Conservation (phyloP, 1,140 invertebrate species). For the Belonocnema kinseyi region DNA sequence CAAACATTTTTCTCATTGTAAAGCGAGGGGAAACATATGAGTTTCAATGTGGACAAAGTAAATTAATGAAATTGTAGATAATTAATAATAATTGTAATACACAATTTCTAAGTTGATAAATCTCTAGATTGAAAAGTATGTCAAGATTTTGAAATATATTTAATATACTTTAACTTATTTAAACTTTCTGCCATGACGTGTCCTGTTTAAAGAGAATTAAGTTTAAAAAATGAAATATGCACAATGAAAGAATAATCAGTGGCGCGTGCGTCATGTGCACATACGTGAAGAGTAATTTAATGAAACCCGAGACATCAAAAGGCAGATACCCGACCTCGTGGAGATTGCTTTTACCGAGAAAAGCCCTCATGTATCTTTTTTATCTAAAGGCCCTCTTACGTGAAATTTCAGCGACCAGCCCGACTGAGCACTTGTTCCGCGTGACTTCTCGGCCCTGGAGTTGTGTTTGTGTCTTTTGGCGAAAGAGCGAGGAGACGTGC, state of each 20-base stretch:
- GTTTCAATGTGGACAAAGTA: no score
- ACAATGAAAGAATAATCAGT: background rate
- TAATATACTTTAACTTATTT: no score
- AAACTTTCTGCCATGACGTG: no score
- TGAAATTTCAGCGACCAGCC: constrained; percentile 37
- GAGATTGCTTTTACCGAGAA: constrained; percentile 13
- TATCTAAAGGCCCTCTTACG: constrained; percentile 36
- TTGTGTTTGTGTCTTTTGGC: constrained; percentile 15
- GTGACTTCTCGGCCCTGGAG: constrained; percentile 46
- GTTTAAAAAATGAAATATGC: no score
- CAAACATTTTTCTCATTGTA: no score
- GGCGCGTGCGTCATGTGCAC: background rate
- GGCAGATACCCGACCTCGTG: constrained; percentile 27
- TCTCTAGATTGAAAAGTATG: no score
- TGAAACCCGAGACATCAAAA: constrained; percentile 53
- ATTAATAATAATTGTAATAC: no score
- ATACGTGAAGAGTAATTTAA: constrained; percentile 42
- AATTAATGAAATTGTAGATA: no score
- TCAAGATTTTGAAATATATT: no score
- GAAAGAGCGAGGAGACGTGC: constrained; percentile 24
- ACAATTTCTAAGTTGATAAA: no score
- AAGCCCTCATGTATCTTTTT: constrained; percentile 40
- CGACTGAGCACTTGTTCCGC: constrained; percentile 52
- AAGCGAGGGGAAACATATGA: no score
- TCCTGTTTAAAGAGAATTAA: no score